Base-by-base conservation (phyloP, 2,888 invertebrate species). In the Lycia hirtaria region DNA sequence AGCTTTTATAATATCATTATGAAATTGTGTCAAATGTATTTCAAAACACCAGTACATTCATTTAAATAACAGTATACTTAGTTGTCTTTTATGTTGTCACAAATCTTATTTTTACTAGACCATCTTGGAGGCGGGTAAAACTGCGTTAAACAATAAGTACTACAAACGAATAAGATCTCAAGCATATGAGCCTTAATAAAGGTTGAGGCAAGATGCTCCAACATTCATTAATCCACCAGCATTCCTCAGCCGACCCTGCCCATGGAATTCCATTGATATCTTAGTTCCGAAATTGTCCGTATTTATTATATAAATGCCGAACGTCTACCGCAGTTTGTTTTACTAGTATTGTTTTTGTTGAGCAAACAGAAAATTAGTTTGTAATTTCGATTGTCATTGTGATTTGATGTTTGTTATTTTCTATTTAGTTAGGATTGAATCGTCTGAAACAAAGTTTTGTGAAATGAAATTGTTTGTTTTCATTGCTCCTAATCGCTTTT, bases 251-350 rank as follows among this genome's bases (percentile, higher is more conserved):
- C 19, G 64, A 47, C 51, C 51, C 51, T 51, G 56, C 56, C 56
- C 56, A 37, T 41, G 24, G 51, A 52, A 62, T 62, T 60, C 64
- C 62, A 60, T 58, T 58, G 57, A 62, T 57, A 47, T 58, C 60
- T 57, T 52, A 50, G 56, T 53, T 48, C 47, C 45, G 24, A 51
- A 55, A 45, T 64, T 47, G 60, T 58, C 41, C 50, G 45, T 54
- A 51, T 49, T 47, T 59, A 64, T 58, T 59, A 48, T 47, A 58
- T 58, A 64, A 57, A 64, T 59, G 44, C 56, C 56, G 47, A 47
- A 52, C 35, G 19, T 47, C 51, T 40, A 35, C 19, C n/a, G 17
- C 45, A 40, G 50, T 45, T 56, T 50, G 38, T 33, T 50, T 56
- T 44, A 37, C 22, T 4, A 22, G 37, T 30, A 50, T 50, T 56